Base-by-base conservation (phyloP, 1,140 invertebrate species). In the Drosophila parvula region DNA sequence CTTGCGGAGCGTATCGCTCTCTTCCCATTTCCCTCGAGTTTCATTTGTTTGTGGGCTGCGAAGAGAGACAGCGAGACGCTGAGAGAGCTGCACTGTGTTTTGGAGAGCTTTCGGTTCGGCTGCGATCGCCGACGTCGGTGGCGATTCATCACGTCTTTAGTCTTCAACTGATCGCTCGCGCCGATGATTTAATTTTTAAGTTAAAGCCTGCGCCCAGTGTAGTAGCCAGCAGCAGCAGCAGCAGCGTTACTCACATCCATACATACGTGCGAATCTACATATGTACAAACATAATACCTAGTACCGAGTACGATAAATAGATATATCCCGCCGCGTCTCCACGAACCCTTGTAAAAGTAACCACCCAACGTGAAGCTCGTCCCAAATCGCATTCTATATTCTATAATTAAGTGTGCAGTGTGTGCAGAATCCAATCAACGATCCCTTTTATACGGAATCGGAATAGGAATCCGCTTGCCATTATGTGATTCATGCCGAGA, bases 151-250 rank as follows among this genome's bases (percentile, higher is more conserved):
- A 89, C 68, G 69, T 78, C 73, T 81, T 84, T 67, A 89, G 84
- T 89, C 84, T 89, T 89, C 62, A 89, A 89, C 84, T 84, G 84
- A 89, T 90, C 84, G 84, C 84, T 81, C 84, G 85, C 78, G 84
- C 74, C 85, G 84, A 89, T 90, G 84, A 89, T 89, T 89, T 89
- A 89, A 89, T 89, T 90, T 88, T 84, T 89, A 89, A 89, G 84
- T 90, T 85, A 60, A 76, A 81, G 82, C 63, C 70, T 67, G 61
- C 78, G 67, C 53, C 61, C 65, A 71, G 73, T 63, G 62, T 51
- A 77, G 74, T 60, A 71, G 60, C 64, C 58, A 57, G 51, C 22
- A 43, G 41, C 41, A 51, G 48, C 48, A 51, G 16, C 50, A 38
- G 51, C 62, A 81, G 76, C 70, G 83, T 79, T 79, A 88, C 71